Evolutionary conservation across 2,888 invertebrate species (phyloP), one percentile per base, ranked within the genome.

Genomic region (Cerceris rybyensis): DNA sequence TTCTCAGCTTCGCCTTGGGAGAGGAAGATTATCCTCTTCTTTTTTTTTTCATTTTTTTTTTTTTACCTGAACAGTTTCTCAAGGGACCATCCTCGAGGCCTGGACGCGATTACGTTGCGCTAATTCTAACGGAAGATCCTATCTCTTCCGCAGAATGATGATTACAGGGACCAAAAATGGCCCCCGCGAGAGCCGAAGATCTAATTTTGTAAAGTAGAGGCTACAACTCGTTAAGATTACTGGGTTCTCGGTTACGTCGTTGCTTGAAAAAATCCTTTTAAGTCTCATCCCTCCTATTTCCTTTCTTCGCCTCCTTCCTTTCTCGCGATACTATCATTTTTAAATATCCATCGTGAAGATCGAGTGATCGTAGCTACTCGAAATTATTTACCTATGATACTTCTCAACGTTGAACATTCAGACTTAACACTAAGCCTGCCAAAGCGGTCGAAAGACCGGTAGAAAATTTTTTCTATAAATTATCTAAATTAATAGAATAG

Each of bases 201-300:
- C 70, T 75, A 83, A 83, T 83, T 83, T 83, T 50, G 72, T 59
- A 60, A 77, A 75, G 49, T 72, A 75, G 68, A 71, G 70, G 14
- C 68, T 50, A 55, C 63, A 57, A 50, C 67, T 72, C 42, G 49
- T 75, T 71, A 52, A 76, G 68, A 70, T 75, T 70, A 43, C 42
- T 41, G 50, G 64, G 11, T 9, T 46, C 46, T 46, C 46, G 9
- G 46, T 46, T 46, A 46, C 46, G 46, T 11, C 11, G 9, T 46
- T 46, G 8, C 46, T 4, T 5, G 46, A 11, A 46, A 46, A 46
- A 46, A 11, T 11, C 28, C 28, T 28, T 28, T 28, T 8, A 46
- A 46, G 46, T 11, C 8, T 46, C 46, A 11, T 46, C 11, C 8
- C 8, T 11, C 46, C 46, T 46, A 46, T 46, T 6, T 46, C 8